Evolutionary conservation across 2,113 vertebrate species (phyloP).

Genomic region (Xiphias gladius): DNA sequence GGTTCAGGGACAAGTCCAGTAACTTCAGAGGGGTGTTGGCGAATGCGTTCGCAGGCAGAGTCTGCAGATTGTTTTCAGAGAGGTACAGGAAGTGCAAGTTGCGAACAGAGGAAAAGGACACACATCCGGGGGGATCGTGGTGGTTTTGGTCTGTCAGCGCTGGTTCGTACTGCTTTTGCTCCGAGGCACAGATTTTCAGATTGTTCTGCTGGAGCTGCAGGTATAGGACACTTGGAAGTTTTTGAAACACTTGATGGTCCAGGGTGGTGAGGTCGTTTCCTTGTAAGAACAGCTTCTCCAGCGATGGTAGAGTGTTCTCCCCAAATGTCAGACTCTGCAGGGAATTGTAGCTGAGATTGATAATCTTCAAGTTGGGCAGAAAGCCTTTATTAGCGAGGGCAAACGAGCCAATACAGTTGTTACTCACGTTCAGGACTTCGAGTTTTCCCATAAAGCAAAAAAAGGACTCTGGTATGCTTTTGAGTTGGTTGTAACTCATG

Average conservation of each 20-base stretch:
- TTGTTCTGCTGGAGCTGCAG: conserved; percentile 90
- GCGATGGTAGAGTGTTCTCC: conserved; percentile 54
- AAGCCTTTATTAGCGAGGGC: conserved; percentile 50
- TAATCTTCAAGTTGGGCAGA: conserved; percentile 80
- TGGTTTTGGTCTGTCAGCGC: conserved; percentile 49
- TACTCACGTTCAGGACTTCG: conserved; percentile 91
- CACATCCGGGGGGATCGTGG: conserved; percentile 74
- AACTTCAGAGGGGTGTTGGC: conserved; percentile 83
- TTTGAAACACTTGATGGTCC: conserved; percentile 83
- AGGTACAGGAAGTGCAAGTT: conserved; percentile 86
- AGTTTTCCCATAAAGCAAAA: conserved; percentile 86
- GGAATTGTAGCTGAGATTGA: conserved; percentile 90
- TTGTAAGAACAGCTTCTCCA: conserved; percentile 88
- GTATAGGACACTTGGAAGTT: conserved; percentile 83
- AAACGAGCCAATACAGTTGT: conserved; percentile 90
- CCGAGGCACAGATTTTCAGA: conserved; percentile 81
- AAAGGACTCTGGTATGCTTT: conserved; percentile 85
- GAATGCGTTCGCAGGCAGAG: conserved; percentile 84
- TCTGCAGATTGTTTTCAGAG: conserved; percentile 85
- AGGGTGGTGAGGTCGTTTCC: conserved; percentile 85
- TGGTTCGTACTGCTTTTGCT: conserved; percentile 20
- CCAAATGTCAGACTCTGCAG: conserved; percentile 85
- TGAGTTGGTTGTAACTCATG: conserved; percentile 93
- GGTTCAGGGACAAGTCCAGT: conserved; percentile 91
- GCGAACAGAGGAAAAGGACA: conserved; percentile 83